Conservation (phyloP, 2,113 vertebrate species). For the Neodon shergylaensis region DNA sequence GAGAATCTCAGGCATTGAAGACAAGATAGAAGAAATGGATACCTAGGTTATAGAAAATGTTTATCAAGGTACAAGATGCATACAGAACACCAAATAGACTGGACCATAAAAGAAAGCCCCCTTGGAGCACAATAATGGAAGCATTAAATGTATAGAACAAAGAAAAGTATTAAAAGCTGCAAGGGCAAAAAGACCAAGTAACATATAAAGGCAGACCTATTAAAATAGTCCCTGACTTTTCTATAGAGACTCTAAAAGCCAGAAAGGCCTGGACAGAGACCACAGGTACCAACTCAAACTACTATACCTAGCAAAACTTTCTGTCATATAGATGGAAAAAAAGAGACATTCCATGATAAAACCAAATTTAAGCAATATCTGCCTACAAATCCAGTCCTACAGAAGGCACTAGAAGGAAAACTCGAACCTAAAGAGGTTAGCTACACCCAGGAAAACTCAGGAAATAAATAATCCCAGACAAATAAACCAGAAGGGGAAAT, state of each 20-base stretch:
- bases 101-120: background rate
- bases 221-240: background rate
- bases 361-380: background rate
- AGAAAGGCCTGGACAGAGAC: background rate
- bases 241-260: background rate
- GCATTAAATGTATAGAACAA: background rate
- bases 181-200: background rate
- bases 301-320: background rate
- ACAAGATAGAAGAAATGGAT: background rate
- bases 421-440: background rate
- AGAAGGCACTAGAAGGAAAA: background rate
- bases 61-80: background rate
- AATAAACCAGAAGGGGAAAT: background rate
- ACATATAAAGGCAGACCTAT: background rate
- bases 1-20: background rate
- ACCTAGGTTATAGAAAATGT: background rate
- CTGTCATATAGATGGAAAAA: background rate
- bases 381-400: background rate
- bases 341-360: background rate
- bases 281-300: background rate
- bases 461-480: background rate
- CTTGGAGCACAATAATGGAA: background rate
- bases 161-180: background rate
- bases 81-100: background rate
- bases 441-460: background rate